Conservation (phyloP, 2,888 invertebrate species). For the Aphodius granarius region DNA sequence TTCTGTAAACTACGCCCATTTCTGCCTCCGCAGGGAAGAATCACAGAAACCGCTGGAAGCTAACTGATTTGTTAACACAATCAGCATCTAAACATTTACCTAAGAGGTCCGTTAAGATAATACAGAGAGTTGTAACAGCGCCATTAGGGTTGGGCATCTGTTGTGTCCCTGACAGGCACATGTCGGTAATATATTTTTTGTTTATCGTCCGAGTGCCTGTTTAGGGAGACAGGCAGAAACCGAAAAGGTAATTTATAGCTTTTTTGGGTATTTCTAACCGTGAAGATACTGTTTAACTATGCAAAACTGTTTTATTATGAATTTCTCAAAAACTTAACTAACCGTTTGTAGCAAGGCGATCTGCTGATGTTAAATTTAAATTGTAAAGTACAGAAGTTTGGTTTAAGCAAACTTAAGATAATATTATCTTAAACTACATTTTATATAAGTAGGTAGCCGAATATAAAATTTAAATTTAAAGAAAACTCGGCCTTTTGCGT, state of each 20-base stretch:
- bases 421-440: not conserved
- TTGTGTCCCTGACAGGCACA: not conserved
- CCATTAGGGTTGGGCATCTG: not conserved
- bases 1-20: not conserved
- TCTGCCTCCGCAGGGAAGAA: not conserved
- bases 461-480: not conserved
- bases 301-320: too few species aligned
- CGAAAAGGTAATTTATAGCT: not conserved
- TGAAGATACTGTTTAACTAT: too few species aligned
- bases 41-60: not conserved
- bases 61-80: not conserved
- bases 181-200: not conserved
- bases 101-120: not conserved
- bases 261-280: not conserved
- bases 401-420: not conserved
- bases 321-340: too few species aligned
- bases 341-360: not conserved
- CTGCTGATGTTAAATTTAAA: not conserved
- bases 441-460: not conserved
- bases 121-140: not conserved
- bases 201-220: not conserved
- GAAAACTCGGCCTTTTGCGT: not conserved
- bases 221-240: not conserved
- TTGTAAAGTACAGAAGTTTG: not conserved
- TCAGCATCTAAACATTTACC: not conserved